These are phyloP conservation scores for Phenganax marumi DNA, from an alignment of 92 coral and sea anemone species.

Conservation along the genomic window DNA sequence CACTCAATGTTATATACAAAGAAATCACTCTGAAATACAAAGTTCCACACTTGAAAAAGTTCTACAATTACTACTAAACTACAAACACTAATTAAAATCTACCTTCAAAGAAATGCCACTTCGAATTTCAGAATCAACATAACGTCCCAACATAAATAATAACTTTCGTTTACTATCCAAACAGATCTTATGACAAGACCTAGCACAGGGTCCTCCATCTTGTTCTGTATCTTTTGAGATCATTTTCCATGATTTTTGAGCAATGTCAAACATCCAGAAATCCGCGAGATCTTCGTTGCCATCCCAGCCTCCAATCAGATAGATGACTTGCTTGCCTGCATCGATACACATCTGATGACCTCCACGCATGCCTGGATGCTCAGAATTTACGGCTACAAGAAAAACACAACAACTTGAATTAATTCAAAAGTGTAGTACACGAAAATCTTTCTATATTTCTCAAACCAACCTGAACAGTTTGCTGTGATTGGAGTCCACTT, in stretches of 20 bases:
- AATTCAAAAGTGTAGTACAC: too few species aligned
- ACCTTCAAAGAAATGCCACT: constrained; percentile 85
- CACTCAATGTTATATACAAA: constrained; percentile 88
- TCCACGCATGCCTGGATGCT: constrained; percentile 93
- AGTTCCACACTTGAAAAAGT: background rate
- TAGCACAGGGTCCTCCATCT: constrained; percentile 96
- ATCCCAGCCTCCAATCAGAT: constrained; percentile 97
- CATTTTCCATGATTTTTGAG: constrained; percentile 71
- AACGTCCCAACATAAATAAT: constrained; percentile 89
- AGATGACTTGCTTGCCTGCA: constrained; percentile 75
- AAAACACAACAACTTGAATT: background rate
- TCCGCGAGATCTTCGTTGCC: constrained; percentile 87
- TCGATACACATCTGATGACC: constrained; percentile 99
- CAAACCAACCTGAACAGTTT: constrained; percentile 52
- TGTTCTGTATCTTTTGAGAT: constrained; percentile 84
- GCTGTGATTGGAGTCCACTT: constrained; percentile 83
- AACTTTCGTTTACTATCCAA: constrained; percentile 78
- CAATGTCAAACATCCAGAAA: constrained; percentile 84
- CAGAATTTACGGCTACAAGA: constrained; percentile 43
- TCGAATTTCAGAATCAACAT: constrained; percentile 86
- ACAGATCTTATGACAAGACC: constrained; percentile 97
- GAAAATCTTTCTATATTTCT: background rate
- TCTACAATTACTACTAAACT: background rate
- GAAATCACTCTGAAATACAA: constrained; percentile 74
- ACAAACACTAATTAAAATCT: constrained; percentile 21